Evolutionary conservation across 2,113 vertebrate species (phyloP).

Genomic region (Coracopsis vasa): DNA sequence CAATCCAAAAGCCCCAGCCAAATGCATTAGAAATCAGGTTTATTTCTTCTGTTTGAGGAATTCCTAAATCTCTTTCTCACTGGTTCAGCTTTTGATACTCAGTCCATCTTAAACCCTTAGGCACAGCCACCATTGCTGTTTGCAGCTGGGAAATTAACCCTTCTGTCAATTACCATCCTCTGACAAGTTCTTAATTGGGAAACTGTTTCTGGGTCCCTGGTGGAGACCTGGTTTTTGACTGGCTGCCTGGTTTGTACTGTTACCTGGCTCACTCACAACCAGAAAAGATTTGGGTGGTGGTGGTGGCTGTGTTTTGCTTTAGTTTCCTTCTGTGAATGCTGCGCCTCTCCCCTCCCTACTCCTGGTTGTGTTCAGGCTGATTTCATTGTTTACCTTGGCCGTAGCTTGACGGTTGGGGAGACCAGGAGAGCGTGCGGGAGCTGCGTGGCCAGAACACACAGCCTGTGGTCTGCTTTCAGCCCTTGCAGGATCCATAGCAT

Average conservation of each 20-base stretch:
- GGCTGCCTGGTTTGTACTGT: not conserved
- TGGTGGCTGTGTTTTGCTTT: not conserved
- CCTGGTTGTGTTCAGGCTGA: not conserved
- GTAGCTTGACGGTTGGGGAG: not conserved
- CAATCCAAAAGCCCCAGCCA: not conserved
- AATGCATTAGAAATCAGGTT: not conserved
- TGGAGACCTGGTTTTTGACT: not conserved
- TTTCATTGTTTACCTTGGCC: not conserved
- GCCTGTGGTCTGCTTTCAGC: not conserved
- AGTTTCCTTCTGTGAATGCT: not conserved
- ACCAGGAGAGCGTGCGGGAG: not conserved
- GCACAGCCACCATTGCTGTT: not conserved
- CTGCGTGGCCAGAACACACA: not conserved
- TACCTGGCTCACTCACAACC: fast-evolving
- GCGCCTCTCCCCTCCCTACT: not conserved
- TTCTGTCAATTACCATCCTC: not conserved
- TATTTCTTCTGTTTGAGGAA: not conserved
- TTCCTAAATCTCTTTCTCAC: not conserved
- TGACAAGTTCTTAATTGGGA: not conserved
- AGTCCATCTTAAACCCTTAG: not conserved
- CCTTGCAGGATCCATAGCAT: not conserved
- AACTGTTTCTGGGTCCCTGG: not conserved
- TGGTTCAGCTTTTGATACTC: not conserved
- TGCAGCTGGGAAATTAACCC: not conserved
- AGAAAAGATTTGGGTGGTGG: not conserved